Percentiles rank a stretch among this genome's conserved stretches.
Evolutionary conservation across 2,888 invertebrate genomes (phyloP).

Genomic region (Tachystola acroxantha): DNA sequence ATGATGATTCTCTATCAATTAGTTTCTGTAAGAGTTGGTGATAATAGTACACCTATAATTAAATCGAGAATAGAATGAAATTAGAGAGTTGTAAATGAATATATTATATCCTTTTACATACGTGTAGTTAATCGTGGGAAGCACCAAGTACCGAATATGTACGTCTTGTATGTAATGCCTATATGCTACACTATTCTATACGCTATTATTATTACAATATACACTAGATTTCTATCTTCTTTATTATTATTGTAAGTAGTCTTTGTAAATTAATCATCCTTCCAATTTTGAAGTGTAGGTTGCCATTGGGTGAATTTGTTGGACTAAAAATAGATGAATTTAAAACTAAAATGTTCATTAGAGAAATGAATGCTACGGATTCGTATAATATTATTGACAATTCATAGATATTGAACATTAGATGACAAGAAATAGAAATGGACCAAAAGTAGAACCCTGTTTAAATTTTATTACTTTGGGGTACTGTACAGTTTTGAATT

Average conservation of each 20-base stretch:
- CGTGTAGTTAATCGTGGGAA: slow-evolving; percentile 39
- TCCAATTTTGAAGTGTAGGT: slow-evolving; percentile 40
- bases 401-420: too few relatives aligned
- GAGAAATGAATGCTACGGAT: too few relatives aligned
- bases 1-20: slow-evolving; percentile 35
- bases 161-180: slow-evolving; percentile 39
- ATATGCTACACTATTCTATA: slow-evolving; percentile 42
- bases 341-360: too few relatives aligned
- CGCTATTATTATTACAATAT: slow-evolving; percentile 49
- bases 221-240: slow-evolving; percentile 71
- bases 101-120: slow-evolving; percentile 33
- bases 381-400: too few relatives aligned
- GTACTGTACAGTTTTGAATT: too few relatives aligned
- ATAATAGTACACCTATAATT: slow-evolving; percentile 35
- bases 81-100: slow-evolving; percentile 33
- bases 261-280: slow-evolving; percentile 68
- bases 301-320: slow-evolving; percentile 14
- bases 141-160: slow-evolving; percentile 58
- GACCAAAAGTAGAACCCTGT: too few relatives aligned
- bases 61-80: slow-evolving; percentile 28
- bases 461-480: too few relatives aligned
- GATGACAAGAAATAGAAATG: too few relatives aligned
- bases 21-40: slow-evolving; percentile 43
- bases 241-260: slow-evolving; percentile 58
- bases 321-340: too few relatives aligned